These are phyloP conservation scores for Sebastiscus albofasciatus DNA, from an alignment of 2,797 vertebrate species.

Conservation along the genomic window DNA sequence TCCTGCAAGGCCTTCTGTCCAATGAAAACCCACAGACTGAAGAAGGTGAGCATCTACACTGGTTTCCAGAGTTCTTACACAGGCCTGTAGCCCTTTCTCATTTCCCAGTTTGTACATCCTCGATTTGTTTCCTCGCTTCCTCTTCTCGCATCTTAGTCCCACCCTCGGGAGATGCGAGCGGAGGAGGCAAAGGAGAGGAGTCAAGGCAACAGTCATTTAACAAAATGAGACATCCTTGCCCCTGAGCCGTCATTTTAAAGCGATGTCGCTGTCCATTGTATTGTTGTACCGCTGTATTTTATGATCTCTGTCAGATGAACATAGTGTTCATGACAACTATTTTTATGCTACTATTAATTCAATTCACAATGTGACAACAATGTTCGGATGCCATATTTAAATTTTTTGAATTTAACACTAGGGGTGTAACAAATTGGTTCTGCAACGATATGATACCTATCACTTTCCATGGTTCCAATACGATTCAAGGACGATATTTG, in stretches of 20 bases:
- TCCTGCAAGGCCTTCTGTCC: constrained; percentile 87
- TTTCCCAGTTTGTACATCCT: no score
- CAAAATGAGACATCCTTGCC: background rate
- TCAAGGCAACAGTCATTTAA: background rate
- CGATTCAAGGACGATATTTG: no score
- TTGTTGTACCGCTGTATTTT: background rate
- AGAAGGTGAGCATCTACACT: constrained; percentile 79
- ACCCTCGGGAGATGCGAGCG: no score
- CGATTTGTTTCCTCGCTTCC: no score
- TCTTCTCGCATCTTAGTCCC: no score
- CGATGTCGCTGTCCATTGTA: background rate
- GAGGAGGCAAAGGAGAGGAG: no score
- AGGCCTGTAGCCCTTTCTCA: no score
- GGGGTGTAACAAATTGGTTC: no score
- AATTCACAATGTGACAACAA: background rate
- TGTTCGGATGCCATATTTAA: background rate
- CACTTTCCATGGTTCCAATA: no score
- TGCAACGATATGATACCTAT: no score
- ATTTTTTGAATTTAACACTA: no score
- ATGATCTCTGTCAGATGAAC: background rate
- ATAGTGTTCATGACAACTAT: background rate
- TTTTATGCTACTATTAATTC: background rate
- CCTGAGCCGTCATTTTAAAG: background rate
- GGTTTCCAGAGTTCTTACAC: background rate
- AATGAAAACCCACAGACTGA: constrained; percentile 81